These are phyloP conservation scores for Lates japonicus DNA, from an alignment of 2,797 vertebrate genomes.

Conservation along the genomic window DNA sequence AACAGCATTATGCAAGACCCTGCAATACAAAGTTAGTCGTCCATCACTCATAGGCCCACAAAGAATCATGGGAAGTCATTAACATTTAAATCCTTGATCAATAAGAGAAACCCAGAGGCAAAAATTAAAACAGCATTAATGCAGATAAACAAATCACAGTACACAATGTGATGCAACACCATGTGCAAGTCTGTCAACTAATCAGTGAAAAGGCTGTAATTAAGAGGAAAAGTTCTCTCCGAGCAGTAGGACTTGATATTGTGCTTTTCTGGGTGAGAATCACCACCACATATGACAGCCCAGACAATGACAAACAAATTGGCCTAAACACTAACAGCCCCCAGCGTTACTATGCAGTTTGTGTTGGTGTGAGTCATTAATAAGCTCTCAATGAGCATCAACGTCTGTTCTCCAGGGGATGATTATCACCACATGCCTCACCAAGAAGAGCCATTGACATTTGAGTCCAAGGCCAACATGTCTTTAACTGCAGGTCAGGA, in stretches of 20 bases:
- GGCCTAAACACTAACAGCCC: conserved; percentile 16
- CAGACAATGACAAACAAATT: conserved; percentile 46
- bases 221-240: background rate
- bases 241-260: background rate
- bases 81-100: conserved; percentile 57
- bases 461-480: conserved; percentile 12
- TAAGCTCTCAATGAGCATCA: conserved; percentile 36
- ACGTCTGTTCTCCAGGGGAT: conserved; percentile 24
- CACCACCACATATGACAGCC: background rate
- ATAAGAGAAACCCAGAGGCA: conserved; percentile 33
- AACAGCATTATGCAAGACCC: conserved; percentile 37
- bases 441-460: conserved; percentile 50
- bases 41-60: background rate
- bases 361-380: conserved; percentile 54
- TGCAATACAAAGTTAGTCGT: conserved; percentile 14
- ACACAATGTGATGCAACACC: conserved; percentile 13
- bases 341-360: conserved; percentile 26
- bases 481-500: conserved; percentile 41
- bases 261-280: conserved; percentile 25
- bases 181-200: background rate
- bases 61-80: conserved; percentile 33
- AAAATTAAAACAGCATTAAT: conserved; percentile 3
- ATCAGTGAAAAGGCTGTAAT: conserved; percentile 8
- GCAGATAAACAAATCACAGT: conserved; percentile 12
- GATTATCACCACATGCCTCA: conserved; percentile 55